Evolutionary conservation across 2,113 vertebrate genomes (phyloP), one percentile per base, ranked within the genome.

Genomic region (Nibea albiflora): DNA sequence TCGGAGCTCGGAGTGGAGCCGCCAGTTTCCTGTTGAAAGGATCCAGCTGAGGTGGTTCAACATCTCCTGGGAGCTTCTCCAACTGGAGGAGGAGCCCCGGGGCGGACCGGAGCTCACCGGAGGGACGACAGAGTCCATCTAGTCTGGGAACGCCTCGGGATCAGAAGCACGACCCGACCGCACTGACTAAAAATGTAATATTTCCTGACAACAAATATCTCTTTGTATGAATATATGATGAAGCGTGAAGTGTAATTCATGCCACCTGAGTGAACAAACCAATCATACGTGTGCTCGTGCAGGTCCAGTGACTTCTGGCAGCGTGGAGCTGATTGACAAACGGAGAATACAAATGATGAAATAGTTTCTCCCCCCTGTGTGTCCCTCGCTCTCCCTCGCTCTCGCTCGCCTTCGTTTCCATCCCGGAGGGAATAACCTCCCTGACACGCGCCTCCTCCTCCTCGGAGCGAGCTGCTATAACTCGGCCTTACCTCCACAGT

Each of bases 341-440:
- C 46, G 3, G 7, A 72, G 44, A 84, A 82, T 26, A 54, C 42
- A 79, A 78, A 81, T 82, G 42, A 73, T 60, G 53, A 58, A 16
- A 57, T 24, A 16, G 11, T 78, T 22, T 58, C n/a, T n/a, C n/a
- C n/a, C n/a, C n/a, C n/a, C n/a, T n/a, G n/a, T n/a, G n/a, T n/a
- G n/a, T n/a, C n/a, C n/a, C n/a, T n/a, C n/a, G n/a, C n/a, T 4
- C 16, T 67, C 42, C 8, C 22, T 35, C 44, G 39, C 28, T 46
- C 44, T 46, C 44, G 50, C 50, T 15, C 28, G 39, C 42, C n/a
- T n/a, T 68, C n/a, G 4, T 64, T 61, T 73, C 63, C 62, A 16
- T 83, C 65, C 85, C 31, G 4, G 73, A 67, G 74, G 71, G 79
- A 83, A 71, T 83, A 85, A 82, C 73, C 87, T 81, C 56, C 9